Evolutionary conservation across 2,113 vertebrate species (phyloP).

Genomic region (Tichodroma muraria): DNA sequence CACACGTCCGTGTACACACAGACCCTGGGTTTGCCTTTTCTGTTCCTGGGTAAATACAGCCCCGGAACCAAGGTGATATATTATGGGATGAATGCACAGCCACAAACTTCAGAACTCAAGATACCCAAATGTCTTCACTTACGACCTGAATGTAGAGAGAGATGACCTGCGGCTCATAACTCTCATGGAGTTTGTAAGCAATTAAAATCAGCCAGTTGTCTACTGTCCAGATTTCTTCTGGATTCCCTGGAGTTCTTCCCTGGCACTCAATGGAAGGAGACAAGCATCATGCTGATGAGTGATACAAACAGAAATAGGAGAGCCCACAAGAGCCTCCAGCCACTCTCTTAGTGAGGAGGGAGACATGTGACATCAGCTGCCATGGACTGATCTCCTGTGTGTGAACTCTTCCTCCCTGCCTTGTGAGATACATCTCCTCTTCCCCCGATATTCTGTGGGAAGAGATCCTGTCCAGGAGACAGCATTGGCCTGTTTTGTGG

Average conservation of each 20-base stretch:
- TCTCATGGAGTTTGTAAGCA: background rate
- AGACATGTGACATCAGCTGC: background rate
- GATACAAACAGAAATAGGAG: background rate
- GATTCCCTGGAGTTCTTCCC: background rate
- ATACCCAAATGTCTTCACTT: background rate
- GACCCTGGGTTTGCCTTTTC: background rate
- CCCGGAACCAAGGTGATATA: background rate
- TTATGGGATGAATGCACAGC: background rate
- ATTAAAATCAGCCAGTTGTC: background rate
- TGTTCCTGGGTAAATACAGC: background rate
- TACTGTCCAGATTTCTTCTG: background rate
- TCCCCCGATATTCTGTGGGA: background rate
- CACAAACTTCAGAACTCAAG: background rate
- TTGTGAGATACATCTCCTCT: background rate
- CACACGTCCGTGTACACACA: fast-evolving
- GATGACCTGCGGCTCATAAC: background rate
- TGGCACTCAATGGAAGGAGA: background rate
- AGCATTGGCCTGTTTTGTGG: too few species aligned
- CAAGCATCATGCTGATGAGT: background rate
- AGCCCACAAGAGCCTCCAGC: background rate
- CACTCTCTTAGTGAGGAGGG: background rate
- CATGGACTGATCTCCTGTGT: fast-evolving
- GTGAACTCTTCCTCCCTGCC: background rate
- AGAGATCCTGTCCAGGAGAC: background rate
- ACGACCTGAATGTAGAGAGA: background rate